Percentiles rank a stretch among this genome's conserved stretches.
phyloP scores from a whole-genome alignment of 1,140 invertebrate species.

The Triops cancriformis region DNA sequence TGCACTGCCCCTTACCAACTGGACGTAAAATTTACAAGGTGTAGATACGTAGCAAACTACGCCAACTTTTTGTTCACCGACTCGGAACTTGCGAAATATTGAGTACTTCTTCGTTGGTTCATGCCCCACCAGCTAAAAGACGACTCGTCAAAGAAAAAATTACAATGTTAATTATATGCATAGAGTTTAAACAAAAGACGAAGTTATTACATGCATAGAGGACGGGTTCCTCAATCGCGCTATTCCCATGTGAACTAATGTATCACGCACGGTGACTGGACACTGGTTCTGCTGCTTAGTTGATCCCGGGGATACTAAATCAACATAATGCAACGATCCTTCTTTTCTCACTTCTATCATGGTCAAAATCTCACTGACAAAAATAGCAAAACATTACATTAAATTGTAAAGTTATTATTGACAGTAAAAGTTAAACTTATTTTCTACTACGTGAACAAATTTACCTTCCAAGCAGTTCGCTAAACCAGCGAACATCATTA shows the following conservation, averaged over 20 bases:
- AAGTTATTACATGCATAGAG: background rate
- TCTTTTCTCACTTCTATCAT: background rate
- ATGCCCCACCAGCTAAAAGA: background rate
- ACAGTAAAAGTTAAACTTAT: background rate
- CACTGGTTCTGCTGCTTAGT: background rate
- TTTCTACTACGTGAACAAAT: background rate
- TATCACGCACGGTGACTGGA: background rate
- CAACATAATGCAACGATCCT: background rate
- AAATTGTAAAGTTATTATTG: no score
- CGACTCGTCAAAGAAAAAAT: background rate
- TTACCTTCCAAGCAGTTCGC: background rate
- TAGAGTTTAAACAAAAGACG: background rate
- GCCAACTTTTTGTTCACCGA: background rate
- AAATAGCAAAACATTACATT: background rate
- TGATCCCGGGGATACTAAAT: background rate
- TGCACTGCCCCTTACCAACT: no score
- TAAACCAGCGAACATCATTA: background rate
- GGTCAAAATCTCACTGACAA: background rate
- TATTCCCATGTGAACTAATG: background rate
- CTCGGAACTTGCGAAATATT: background rate
- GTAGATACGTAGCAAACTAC: background rate
- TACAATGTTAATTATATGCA: background rate
- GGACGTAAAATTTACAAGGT: background rate
- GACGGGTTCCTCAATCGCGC: background rate
- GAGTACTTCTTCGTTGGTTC: background rate